Base-by-base conservation (phyloP, 2,797 vertebrate genomes). In the Selene dorsalis region DNA sequence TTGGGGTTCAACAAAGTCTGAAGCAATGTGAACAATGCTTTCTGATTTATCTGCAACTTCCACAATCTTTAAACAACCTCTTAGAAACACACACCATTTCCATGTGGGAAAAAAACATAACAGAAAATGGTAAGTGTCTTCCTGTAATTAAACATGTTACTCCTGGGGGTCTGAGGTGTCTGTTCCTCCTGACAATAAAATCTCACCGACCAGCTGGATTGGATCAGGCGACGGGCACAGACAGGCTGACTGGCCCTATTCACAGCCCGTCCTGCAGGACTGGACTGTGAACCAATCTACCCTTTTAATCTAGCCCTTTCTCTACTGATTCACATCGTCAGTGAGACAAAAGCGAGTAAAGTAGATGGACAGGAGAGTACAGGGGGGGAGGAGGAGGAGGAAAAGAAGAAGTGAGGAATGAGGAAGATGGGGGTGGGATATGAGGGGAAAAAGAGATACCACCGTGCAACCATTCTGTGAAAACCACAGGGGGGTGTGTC, bases 231-330 rank as follows among this genome's bases (percentile, higher is more conserved):
- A 57, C 39, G 39, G 14, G 43, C 72, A 76, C 53, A 62, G 65
- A 16, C 65, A n/a, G 64, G 45, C 43, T 43, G 24, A 67, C 35
- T 45, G 60, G 47, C 32, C 50, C 69, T 64, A 82, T 83, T 91
- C 71, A 83, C 59, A 17, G 47, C 26, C 56, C 4, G 18, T 73
- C 76, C 57, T 74, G 58, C 58, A 22, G 57, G 58, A 53, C 77
- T 26, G 70, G 65, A 69, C 48, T 59, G 39, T 14, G 59, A 57
- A 68, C 41, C 43, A 81, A 84, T 84, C 84, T 79, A 39, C 38
- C 71, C 71, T 39, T 87, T 81, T 78, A 83, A 91, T 90, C 90
- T 77, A 10, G 35, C 64, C 79, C 74, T 89, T 86, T 87, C 87
- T 88, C 74, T 69, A 24, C 81, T 86, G 87, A 89, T 64, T 74